Evolutionary conservation across 2,797 vertebrate genomes (phyloP).

Genomic region (Eremophila alpestris): DNA sequence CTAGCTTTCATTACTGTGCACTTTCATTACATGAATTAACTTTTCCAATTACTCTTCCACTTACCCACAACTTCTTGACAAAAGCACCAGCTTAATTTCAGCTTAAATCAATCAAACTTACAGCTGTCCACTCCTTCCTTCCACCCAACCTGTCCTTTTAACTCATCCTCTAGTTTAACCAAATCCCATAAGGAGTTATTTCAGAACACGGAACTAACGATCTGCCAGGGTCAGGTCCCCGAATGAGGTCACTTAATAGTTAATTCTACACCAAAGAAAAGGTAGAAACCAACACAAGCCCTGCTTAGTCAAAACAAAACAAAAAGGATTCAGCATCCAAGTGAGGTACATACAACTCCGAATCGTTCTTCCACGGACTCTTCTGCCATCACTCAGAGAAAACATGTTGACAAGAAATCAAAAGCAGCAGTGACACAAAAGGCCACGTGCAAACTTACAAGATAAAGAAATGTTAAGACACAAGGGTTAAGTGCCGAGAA

Average conservation of each 20-base stretch:
- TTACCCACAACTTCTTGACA: background rate
- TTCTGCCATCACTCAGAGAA: background rate
- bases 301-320: background rate
- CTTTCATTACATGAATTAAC: too few relatives aligned
- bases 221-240: background rate
- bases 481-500: background rate
- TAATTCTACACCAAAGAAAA: background rate
- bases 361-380: background rate
- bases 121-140: background rate
- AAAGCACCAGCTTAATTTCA: background rate
- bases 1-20: background rate
- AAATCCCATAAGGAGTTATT: background rate
- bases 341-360: accelerated
- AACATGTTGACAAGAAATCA: background rate
- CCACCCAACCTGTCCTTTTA: background rate
- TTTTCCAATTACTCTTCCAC: background rate
- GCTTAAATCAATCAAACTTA: background rate
- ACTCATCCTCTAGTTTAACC: background rate
- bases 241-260: background rate
- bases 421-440: background rate
- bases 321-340: background rate
- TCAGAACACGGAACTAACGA: background rate
- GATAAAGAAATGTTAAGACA: background rate
- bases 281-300: background rate
- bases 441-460: background rate